Percentiles rank a stretch among this genome's conserved stretches.
Evolutionary conservation across 1,140 invertebrate genomes (phyloP).

Genomic region (Bemisia tabaci): DNA sequence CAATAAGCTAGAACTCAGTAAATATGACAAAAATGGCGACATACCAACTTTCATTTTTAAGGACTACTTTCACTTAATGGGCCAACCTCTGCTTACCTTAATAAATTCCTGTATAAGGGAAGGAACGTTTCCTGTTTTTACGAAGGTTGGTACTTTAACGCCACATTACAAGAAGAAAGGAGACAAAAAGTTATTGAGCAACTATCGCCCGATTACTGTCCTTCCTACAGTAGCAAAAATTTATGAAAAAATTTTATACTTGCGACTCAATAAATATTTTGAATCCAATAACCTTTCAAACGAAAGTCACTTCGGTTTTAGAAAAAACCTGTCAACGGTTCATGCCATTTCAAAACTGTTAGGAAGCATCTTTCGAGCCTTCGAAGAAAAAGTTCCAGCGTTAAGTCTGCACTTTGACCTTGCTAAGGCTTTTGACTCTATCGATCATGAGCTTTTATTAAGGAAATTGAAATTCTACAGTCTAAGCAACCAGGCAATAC

Average conservation of each 20-base stretch:
- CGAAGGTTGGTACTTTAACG: not conserved
- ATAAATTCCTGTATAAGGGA: not conserved
- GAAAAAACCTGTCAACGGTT: not conserved
- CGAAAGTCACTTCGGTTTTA: constrained; percentile 6
- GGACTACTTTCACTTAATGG: not conserved
- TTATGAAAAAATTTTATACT: constrained; percentile 3
- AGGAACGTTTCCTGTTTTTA: not conserved
- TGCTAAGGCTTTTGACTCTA: too few relatives aligned
- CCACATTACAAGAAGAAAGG: not conserved
- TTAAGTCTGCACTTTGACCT: too few relatives aligned
- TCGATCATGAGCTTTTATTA: too few relatives aligned
- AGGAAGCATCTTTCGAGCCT: not conserved
- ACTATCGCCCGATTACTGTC: constrained; percentile 4
- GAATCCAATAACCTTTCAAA: not conserved
- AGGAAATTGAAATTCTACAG: too few relatives aligned
- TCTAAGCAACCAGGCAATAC: too few relatives aligned
- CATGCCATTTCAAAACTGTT: constrained; percentile 1
- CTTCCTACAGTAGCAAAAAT: constrained; percentile 3
- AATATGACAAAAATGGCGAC: not conserved
- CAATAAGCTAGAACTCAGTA: not conserved
- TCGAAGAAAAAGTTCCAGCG: not conserved
- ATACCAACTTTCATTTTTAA: not conserved
- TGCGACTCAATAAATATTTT: not conserved
- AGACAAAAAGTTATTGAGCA: not conserved
- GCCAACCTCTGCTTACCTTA: not conserved